A percentile compares a stretch with the other conserved stretches of the same genome.
Conservation (phyloP, 1,140 invertebrate genomes). For the Cotesia vestalis region DNA sequence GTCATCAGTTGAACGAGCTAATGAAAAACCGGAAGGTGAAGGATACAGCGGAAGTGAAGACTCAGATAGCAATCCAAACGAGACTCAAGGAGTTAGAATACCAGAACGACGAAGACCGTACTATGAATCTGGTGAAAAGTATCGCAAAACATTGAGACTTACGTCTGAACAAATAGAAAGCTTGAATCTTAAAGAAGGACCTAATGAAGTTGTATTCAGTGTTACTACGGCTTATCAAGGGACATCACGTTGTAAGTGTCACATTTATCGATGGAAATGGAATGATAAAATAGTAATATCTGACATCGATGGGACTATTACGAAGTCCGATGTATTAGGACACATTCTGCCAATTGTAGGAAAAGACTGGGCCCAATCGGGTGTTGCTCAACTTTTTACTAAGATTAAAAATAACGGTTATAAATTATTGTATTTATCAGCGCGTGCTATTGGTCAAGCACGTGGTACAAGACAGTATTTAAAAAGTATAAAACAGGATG, state of each 20-base stretch:
- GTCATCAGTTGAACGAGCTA: constrained; percentile 41
- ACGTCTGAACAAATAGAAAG: constrained; percentile 94
- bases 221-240: constrained; percentile 99
- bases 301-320: constrained; percentile 99
- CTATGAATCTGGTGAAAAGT: constrained; percentile 73
- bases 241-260: constrained; percentile 94
- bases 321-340: constrained; percentile 98
- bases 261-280: constrained; percentile 96
- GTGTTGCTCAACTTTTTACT: constrained; percentile 96
- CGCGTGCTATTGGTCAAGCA: constrained; percentile 93
- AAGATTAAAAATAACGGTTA: constrained; percentile 98
- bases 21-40: constrained; percentile 52
- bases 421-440: constrained; percentile 92
- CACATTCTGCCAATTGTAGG: constrained; percentile 98
- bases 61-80: constrained; percentile 61
- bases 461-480: constrained; percentile 94
- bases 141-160: constrained; percentile 87
- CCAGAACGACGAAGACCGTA: constrained; percentile 60
- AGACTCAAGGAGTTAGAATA: constrained; percentile 56
- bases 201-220: constrained; percentile 97
- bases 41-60: constrained; percentile 64
- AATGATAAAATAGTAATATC: constrained; percentile 98
- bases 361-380: constrained; percentile 96
- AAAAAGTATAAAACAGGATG: constrained; percentile 91
- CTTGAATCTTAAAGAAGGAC: constrained; percentile 87